Percentiles rank a stretch among this genome's conserved stretches.
Evolutionary conservation across 2,113 vertebrate species (phyloP).

Genomic region (Psophia crepitans): DNA sequence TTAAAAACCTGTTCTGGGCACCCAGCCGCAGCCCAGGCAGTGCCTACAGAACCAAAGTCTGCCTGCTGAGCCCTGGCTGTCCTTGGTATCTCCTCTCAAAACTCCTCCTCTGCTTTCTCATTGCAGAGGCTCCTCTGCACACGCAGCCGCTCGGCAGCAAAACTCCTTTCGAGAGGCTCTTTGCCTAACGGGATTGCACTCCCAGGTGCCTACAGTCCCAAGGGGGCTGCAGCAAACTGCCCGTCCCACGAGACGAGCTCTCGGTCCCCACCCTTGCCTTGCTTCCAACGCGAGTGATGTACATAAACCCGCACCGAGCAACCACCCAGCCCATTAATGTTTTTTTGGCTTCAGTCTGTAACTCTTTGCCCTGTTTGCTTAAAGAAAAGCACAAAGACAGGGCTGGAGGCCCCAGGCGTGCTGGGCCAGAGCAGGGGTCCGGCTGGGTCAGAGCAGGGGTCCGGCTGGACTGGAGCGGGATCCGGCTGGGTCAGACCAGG

Average conservation of each 20-base stretch:
- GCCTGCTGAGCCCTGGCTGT: neutral
- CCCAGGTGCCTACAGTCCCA: accelerated
- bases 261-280: neutral
- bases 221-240: neutral
- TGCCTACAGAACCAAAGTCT: too few relatives aligned
- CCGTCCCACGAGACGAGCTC: neutral
- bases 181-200: accelerated
- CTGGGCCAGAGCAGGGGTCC: too few relatives aligned
- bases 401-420: neutral
- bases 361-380: neutral
- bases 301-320: neutral
- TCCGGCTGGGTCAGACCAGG: too few relatives aligned
- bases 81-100: neutral
- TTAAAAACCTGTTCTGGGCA: accelerated
- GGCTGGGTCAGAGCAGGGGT: too few relatives aligned
- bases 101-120: neutral
- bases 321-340: accelerated
- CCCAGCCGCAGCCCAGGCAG: accelerated
- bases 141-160: neutral
- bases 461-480: too few relatives aligned
- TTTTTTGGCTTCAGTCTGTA: neutral
- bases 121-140: neutral
- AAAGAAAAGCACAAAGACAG: neutral
- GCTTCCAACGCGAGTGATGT: accelerated
- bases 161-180: neutral